Evolutionary conservation across 2,888 invertebrate species (phyloP).

Genomic region (Heliconius hortense): DNA sequence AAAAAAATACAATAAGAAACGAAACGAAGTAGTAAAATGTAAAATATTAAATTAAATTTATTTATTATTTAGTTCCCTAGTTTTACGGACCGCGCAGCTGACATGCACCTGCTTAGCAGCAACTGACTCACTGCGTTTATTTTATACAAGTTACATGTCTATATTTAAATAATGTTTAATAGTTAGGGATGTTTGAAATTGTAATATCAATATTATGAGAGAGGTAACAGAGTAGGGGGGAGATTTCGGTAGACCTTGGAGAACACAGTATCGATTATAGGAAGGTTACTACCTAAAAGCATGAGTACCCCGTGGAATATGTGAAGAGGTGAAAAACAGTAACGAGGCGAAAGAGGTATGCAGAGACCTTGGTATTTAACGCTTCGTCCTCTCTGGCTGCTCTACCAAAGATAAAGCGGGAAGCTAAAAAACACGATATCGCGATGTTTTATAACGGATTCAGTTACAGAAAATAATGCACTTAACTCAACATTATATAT

Average conservation of each 20-base stretch:
- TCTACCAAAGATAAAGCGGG: neutral
- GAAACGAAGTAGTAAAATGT: neutral
- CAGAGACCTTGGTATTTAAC: no score
- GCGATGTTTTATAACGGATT: no score
- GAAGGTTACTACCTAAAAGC: neutral
- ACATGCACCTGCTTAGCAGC: constrained; percentile 13
- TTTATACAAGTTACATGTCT: neutral
- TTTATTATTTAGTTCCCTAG: neutral
- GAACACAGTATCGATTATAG: neutral
- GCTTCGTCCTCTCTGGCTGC: neutral
- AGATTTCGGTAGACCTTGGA: neutral
- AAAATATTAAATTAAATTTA: neutral
- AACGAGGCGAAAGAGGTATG: neutral
- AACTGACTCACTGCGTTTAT: constrained; percentile 4
- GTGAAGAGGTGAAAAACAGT: no score
- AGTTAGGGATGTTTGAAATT: neutral
- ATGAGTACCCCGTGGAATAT: neutral
- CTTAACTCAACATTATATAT: no score
- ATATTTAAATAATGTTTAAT: neutral
- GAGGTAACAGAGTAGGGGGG: neutral
- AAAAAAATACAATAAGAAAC: neutral
- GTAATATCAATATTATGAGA: neutral
- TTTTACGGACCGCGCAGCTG: constrained; percentile 5
- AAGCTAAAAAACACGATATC: neutral
- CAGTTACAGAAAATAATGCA: no score